Percentiles rank a stretch among this genome's conserved stretches.
Evolutionary conservation across 2,113 vertebrate species (phyloP).

Genomic region (Vidua chalybeata): DNA sequence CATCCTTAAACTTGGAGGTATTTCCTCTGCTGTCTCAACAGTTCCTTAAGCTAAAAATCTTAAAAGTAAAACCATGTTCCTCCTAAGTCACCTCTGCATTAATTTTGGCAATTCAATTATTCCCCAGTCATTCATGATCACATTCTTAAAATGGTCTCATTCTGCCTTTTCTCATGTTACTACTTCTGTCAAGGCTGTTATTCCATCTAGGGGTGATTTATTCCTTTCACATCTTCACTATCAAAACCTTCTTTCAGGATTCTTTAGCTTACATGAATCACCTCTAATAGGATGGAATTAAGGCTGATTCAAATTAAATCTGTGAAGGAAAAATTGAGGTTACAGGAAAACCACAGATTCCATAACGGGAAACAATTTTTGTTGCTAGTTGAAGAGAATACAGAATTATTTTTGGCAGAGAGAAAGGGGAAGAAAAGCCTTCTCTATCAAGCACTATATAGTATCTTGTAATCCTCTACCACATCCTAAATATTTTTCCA

Average conservation of each 20-base stretch:
- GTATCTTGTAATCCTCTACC: not conserved
- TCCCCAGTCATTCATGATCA: not conserved
- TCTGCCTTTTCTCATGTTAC: not conserved
- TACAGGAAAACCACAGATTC: constrained; percentile 11
- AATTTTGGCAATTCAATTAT: not conserved
- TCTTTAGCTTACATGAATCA: not conserved
- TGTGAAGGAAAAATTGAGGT: not conserved
- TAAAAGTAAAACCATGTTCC: not conserved
- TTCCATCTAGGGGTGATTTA: not conserved
- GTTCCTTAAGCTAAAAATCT: not conserved
- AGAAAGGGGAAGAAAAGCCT: not conserved
- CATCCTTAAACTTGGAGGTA: not conserved
- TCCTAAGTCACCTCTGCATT: not conserved
- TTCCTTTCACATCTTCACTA: not conserved
- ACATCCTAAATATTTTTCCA: not conserved
- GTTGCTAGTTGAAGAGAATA: not conserved
- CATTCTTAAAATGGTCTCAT: not conserved
- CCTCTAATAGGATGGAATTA: not conserved
- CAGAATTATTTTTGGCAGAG: not conserved
- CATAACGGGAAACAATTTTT: not conserved
- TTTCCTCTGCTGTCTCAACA: not conserved
- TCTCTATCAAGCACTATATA: not conserved
- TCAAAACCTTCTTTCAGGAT: not conserved
- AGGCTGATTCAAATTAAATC: not conserved
- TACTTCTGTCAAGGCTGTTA: not conserved